Conservation (phyloP, 2,888 invertebrate species). For the Oasisia sp. region DNA sequence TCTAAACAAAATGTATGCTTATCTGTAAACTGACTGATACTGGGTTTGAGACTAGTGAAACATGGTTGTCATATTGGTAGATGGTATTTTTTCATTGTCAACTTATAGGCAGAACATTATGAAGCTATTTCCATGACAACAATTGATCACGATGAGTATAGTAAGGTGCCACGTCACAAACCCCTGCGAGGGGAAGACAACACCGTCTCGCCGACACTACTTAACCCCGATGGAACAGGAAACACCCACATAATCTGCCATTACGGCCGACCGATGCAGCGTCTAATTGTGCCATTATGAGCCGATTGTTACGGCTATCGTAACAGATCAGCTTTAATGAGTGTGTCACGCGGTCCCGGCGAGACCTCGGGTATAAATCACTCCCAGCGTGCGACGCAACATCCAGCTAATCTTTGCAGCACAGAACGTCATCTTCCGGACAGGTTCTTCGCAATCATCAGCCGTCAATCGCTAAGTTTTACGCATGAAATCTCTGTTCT, state of each 20-base stretch:
- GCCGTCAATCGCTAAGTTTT: background rate
- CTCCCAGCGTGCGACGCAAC: background rate
- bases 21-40: too few relatives aligned
- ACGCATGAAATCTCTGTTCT: background rate
- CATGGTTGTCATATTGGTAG: too few relatives aligned
- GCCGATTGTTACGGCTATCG: constrained; percentile 6
- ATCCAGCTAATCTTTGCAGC: background rate
- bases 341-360: background rate
- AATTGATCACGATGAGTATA: background rate
- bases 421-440: background rate
- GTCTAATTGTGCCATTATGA: constrained; percentile 13
- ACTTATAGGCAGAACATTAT: too few relatives aligned
- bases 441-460: background rate
- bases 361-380: background rate
- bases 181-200: background rate
- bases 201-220: background rate
- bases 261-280: background rate
- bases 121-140: background rate
- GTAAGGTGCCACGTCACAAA: background rate
- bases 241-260: constrained; percentile 17
- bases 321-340: constrained; percentile 13
- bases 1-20: too few relatives aligned
- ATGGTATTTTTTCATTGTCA: too few relatives aligned
- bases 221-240: background rate
- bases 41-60: too few relatives aligned